phyloP scores from a whole-genome alignment of 2,888 invertebrate genomes.

The Agriopis leucophaearia region DNA sequence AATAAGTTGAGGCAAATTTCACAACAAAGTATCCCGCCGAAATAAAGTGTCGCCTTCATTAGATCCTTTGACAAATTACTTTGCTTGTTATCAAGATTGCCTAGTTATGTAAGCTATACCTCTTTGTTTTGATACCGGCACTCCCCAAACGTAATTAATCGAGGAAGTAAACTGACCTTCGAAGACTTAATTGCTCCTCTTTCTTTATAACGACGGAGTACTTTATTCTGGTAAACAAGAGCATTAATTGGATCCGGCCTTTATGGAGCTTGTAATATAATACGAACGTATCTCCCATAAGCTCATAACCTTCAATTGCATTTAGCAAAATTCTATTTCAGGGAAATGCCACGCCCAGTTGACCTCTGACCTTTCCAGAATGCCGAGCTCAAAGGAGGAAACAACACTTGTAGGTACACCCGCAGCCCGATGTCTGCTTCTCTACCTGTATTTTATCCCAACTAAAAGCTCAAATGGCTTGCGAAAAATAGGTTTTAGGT shows the following conservation, averaged over 20 bases:
- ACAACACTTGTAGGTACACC: constrained; percentile 47
- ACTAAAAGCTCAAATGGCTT: constrained; percentile 46
- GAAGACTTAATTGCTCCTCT: constrained; percentile 70
- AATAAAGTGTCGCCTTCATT: constrained; percentile 31
- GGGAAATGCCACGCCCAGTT: constrained; percentile 56
- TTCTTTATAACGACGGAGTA: constrained; percentile 58
- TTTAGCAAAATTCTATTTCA: constrained; percentile 49
- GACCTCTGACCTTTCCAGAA: constrained; percentile 54
- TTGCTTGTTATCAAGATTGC: constrained; percentile 41
- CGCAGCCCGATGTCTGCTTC: constrained; percentile 42
- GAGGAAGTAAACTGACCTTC: constrained; percentile 78
- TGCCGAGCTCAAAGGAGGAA: constrained; percentile 49
- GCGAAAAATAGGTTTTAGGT: constrained; percentile 45
- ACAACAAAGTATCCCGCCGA: constrained; percentile 20
- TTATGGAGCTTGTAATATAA: constrained; percentile 43
- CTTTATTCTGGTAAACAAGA: constrained; percentile 60
- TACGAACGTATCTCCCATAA: constrained; percentile 32
- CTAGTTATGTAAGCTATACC: constrained; percentile 39
- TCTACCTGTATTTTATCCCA: constrained; percentile 43
- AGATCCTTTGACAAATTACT: constrained; percentile 39
- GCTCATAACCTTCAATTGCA: constrained; percentile 47
- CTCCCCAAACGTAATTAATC: constrained; percentile 73
- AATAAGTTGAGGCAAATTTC: constrained; percentile 3
- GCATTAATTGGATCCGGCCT: constrained; percentile 56
- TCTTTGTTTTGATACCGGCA: constrained; percentile 56